phyloP scores from a whole-genome alignment of 2,888 invertebrate genomes.

The Microplitis manilae region DNA sequence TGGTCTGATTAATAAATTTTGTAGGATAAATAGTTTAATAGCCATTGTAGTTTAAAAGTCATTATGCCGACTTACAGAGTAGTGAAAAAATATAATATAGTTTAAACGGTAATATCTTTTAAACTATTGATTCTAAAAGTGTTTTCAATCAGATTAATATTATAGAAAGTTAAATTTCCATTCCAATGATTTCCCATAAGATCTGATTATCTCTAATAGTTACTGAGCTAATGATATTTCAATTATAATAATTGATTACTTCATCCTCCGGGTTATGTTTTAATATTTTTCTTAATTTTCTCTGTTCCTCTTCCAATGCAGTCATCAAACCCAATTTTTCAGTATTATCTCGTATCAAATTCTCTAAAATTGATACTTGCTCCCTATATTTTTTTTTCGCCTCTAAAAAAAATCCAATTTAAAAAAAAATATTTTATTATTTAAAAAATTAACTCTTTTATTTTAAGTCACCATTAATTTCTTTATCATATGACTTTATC shows the following conservation, averaged over 20 bases:
- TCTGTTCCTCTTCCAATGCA: slow-evolving; percentile 74
- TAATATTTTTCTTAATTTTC: slow-evolving; percentile 71
- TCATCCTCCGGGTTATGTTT: slow-evolving; percentile 55
- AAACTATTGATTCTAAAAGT: too few relatives aligned
- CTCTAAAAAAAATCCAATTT: slow-evolving; percentile 41
- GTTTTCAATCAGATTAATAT: too few relatives aligned
- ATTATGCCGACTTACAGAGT: too few relatives aligned
- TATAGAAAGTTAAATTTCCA: too few relatives aligned
- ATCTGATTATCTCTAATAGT: too few relatives aligned
- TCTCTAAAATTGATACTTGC: slow-evolving; percentile 70
- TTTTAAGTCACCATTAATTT: slow-evolving; percentile 66
- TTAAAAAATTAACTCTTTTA: slow-evolving; percentile 55
- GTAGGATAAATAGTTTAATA: too few relatives aligned
- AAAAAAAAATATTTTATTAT: slow-evolving; percentile 8
- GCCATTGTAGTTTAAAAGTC: too few relatives aligned
- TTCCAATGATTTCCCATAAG: too few relatives aligned
- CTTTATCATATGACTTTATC: slow-evolving; percentile 70
- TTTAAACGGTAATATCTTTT: too few relatives aligned
- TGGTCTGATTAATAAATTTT: too few relatives aligned
- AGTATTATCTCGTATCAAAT: slow-evolving; percentile 74
- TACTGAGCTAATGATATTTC: neutral
- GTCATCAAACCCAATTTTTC: slow-evolving; percentile 74
- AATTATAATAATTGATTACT: slow-evolving; percentile 48
- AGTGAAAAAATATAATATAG: too few relatives aligned
- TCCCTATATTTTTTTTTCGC: slow-evolving; percentile 65